phyloP scores from a whole-genome alignment of 1,140 invertebrate genomes.

The Ylistrum balloti region DNA sequence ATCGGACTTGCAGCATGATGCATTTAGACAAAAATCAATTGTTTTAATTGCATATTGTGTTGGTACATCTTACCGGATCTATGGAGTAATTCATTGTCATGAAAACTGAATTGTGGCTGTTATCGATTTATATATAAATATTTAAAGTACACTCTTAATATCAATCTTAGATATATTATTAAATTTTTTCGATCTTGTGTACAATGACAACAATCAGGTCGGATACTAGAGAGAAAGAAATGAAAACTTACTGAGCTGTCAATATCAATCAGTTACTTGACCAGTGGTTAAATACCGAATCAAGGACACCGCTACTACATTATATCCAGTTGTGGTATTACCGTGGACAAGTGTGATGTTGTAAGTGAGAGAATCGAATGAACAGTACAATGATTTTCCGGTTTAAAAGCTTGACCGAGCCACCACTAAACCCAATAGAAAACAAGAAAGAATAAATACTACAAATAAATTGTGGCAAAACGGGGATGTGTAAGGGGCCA shows the following conservation, averaged over 20 bases:
- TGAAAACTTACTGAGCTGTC: no score
- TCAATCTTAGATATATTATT: not conserved
- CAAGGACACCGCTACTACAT: not conserved
- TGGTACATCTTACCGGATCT: not conserved
- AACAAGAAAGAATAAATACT: conserved; percentile 40
- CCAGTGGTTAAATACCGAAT: not conserved
- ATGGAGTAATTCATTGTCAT: not conserved
- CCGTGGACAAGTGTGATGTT: not conserved
- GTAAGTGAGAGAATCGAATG: conserved; percentile 38
- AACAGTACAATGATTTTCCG: conserved; percentile 19
- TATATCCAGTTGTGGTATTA: not conserved
- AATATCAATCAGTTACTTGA: not conserved
- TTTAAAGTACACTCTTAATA: not conserved
- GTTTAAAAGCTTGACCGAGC: conserved; percentile 15
- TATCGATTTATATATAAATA: not conserved
- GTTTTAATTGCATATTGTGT: not conserved
- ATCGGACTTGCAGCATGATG: not conserved
- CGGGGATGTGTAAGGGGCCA: conserved; percentile 44
- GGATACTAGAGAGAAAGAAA: no score
- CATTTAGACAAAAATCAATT: not conserved
- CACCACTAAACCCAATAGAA: conserved; percentile 23
- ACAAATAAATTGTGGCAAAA: not conserved
- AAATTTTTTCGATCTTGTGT: no score
- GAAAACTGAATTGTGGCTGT: not conserved
- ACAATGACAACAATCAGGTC: no score